Evolutionary conservation across 2,888 invertebrate species (phyloP).

Genomic region (Drosophila gaucha): DNA sequence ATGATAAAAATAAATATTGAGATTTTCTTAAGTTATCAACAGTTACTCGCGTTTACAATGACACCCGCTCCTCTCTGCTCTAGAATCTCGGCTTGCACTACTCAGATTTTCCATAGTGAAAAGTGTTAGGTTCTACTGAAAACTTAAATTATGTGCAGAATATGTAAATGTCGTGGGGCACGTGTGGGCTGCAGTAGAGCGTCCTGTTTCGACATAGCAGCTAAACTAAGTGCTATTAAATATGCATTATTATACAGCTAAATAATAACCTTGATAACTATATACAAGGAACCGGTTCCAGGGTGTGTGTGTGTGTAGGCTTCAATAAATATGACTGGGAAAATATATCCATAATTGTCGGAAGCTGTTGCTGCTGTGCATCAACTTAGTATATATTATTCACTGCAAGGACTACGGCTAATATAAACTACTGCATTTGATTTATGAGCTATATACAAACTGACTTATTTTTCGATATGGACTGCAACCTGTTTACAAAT

Average conservation of each 20-base stretch:
- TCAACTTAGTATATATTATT: constrained; percentile 26
- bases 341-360: constrained; percentile 18
- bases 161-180: constrained; percentile 56
- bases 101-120: not conserved
- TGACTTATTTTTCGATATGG: not conserved
- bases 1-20: not conserved
- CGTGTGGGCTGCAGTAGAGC: constrained; percentile 21
- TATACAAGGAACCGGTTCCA: constrained; percentile 40
- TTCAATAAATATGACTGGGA: constrained; percentile 5
- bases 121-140: constrained; percentile 8
- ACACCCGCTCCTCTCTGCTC: not conserved
- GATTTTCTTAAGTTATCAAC: not conserved
- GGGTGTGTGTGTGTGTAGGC: not conserved
- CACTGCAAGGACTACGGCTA: constrained; percentile 32
- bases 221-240: constrained; percentile 47
- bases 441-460: constrained; percentile 8
- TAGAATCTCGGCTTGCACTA: not conserved
- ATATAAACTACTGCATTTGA: constrained; percentile 23
- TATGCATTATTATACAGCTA: constrained; percentile 53
- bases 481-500: constrained; percentile 1
- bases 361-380: constrained; percentile 32
- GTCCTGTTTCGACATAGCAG: constrained; percentile 7
- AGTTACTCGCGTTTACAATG: not conserved
- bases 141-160: constrained; percentile 60
- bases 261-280: constrained; percentile 58